These are phyloP conservation scores for Rhabdomys dilectus DNA, from an alignment of 2,113 vertebrate genomes.

Conservation along the genomic window DNA sequence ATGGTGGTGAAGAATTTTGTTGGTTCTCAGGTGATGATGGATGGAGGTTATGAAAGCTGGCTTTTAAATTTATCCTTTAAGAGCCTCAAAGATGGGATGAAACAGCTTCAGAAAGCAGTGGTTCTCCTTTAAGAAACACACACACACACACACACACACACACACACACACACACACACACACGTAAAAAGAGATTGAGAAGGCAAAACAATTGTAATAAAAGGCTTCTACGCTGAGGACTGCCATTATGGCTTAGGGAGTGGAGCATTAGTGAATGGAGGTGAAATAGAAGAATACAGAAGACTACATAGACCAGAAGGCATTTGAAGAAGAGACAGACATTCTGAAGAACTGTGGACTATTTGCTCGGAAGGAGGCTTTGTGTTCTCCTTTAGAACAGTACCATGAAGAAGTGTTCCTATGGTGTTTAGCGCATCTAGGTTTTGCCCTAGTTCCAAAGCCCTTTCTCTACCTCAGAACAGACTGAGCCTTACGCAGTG, in stretches of 20 bases:
- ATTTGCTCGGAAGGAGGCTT: neutral
- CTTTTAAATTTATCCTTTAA: constrained; percentile 61
- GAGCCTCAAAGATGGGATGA: neutral
- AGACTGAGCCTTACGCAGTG: neutral
- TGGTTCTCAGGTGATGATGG: neutral
- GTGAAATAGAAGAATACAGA: neutral
- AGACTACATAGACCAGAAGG: neutral
- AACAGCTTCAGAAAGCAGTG: constrained; percentile 53
- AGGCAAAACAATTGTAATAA: constrained; percentile 19
- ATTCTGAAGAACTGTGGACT: neutral
- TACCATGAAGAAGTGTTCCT: neutral
- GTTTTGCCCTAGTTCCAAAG: neutral
- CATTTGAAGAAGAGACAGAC: constrained; percentile 30
- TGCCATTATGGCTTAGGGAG: neutral
- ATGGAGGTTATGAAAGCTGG: neutral
- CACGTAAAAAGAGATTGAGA: constrained; percentile 39
- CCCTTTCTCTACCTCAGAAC: neutral
- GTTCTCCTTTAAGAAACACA: neutral
- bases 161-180: no score
- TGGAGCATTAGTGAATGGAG: neutral
- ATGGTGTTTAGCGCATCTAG: neutral
- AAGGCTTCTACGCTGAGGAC: neutral
- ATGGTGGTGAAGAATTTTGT: neutral
- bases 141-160: no score
- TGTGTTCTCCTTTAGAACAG: neutral